phyloP scores from a whole-genome alignment of 1,140 invertebrate species.

The Micrasema minimum region DNA sequence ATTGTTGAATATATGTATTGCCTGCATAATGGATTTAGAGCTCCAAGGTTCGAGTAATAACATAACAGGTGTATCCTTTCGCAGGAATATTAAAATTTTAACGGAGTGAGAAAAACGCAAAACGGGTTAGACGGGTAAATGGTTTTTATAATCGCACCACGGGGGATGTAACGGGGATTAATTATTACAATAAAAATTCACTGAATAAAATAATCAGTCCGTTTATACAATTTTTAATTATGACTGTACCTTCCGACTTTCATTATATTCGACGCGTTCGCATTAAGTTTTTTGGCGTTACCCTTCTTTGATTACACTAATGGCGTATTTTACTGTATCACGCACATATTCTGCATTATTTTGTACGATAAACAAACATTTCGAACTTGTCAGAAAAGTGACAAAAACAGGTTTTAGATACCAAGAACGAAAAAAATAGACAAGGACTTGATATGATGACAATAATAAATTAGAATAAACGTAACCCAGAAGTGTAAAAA shows the following conservation, averaged over 20 bases:
- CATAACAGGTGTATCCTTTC: slow-evolving; percentile 39
- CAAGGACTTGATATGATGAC: no score
- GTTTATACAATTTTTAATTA: background rate
- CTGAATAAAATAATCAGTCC: slow-evolving; percentile 2
- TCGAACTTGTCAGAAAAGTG: no score
- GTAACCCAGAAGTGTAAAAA: no score
- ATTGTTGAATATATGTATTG: slow-evolving; percentile 41
- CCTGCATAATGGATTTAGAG: slow-evolving; percentile 34
- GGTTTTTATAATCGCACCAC: slow-evolving; percentile 11
- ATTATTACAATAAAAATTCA: background rate
- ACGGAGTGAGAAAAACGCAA: slow-evolving; percentile 6
- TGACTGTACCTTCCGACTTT: no score
- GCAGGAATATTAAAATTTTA: slow-evolving; percentile 38
- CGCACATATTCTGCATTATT: no score
- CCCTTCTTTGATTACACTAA: slow-evolving; percentile 3
- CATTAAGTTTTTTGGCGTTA: background rate
- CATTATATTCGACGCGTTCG: no score
- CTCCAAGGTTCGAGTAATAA: slow-evolving; percentile 17
- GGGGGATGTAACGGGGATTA: slow-evolving; percentile 15
- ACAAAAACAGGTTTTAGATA: no score
- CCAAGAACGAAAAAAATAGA: no score
- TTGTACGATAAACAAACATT: no score
- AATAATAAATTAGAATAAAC: no score
- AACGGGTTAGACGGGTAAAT: slow-evolving; percentile 29
- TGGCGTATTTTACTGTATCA: background rate